Evolutionary conservation across 1,140 invertebrate genomes (phyloP).

Genomic region (Zaprionus kolodkinae): DNA sequence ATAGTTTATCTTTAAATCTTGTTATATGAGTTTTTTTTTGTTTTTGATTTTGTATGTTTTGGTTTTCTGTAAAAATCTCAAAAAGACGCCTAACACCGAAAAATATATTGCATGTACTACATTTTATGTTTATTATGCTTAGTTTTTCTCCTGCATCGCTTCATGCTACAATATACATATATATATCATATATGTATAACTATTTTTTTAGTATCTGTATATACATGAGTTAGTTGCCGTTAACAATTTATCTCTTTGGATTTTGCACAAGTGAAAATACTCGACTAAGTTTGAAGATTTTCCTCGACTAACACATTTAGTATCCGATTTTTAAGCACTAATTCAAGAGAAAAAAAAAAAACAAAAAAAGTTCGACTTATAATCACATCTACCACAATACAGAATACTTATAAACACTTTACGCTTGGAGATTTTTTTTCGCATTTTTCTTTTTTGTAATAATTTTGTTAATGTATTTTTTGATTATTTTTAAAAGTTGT

Average conservation of each 20-base stretch:
- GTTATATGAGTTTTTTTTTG: slow-evolving; percentile 43
- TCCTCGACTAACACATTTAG: slow-evolving; percentile 4
- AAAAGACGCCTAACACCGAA: slow-evolving; percentile 84
- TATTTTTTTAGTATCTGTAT: slow-evolving; percentile 41
- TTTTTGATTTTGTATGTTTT: slow-evolving; percentile 42
- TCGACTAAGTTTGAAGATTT: slow-evolving; percentile 12
- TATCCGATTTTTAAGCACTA: slow-evolving; percentile 12
- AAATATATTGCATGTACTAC: slow-evolving; percentile 83
- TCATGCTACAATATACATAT: slow-evolving; percentile 8
- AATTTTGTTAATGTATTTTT: slow-evolving; percentile 33
- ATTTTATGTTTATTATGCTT: slow-evolving; percentile 64
- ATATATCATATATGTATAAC: slow-evolving; percentile 15
- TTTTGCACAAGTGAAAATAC: slow-evolving; percentile 53
- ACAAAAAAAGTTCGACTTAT: slow-evolving; percentile 32
- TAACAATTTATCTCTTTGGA: slow-evolving; percentile 61
- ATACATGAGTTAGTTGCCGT: slow-evolving; percentile 77
- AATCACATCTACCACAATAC: slow-evolving; percentile 56
- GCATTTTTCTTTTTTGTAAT: slow-evolving; percentile 18
- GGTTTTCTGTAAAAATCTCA: slow-evolving; percentile 81
- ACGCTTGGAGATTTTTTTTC: slow-evolving; percentile 1
- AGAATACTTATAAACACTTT: slow-evolving; percentile 41
- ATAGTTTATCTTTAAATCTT: slow-evolving; percentile 61
- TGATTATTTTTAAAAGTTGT: slow-evolving; percentile 34
- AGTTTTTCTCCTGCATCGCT: slow-evolving; percentile 19
- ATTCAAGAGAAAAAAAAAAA: slow-evolving; percentile 9